phyloP scores from a whole-genome alignment of 2,797 vertebrate genomes.

The Chaenodraco wilsoni region DNA sequence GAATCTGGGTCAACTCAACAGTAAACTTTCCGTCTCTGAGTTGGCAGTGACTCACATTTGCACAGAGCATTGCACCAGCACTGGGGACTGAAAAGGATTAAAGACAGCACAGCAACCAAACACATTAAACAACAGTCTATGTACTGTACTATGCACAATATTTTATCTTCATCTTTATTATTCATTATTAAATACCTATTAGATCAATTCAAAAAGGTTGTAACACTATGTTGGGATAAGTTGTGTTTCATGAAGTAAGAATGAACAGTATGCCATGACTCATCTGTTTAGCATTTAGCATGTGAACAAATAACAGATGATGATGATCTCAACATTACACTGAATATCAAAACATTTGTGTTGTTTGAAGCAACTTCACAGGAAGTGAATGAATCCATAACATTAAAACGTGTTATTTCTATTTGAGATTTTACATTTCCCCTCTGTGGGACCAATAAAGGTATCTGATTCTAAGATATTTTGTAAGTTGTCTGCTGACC shows the following conservation, averaged over 20 bases:
- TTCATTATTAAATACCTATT: neutral
- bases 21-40: constrained; percentile 75
- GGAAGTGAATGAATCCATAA: neutral
- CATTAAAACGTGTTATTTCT: neutral
- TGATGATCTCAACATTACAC: constrained; percentile 3
- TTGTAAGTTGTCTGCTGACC: neutral
- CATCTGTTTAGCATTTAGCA: neutral
- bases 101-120: constrained; percentile 51
- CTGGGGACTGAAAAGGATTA: constrained; percentile 68
- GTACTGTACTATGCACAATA: constrained; percentile 9
- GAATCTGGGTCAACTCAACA: constrained; percentile 73
- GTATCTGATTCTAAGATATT: neutral
- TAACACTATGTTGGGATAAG: neutral
- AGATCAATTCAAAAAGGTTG: neutral
- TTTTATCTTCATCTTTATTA: neutral
- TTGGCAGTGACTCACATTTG: constrained; percentile 68
- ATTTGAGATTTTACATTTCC: neutral
- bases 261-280: neutral
- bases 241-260: neutral
- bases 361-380: neutral
- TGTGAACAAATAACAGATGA: neutral
- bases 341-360: neutral
- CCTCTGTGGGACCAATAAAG: too few species aligned
- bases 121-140: constrained; percentile 47
- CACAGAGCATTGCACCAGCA: constrained; percentile 58